These are phyloP conservation scores for Platycnemis pennipes DNA, from an alignment of 2,888 invertebrate genomes.

Conservation along the genomic window DNA sequence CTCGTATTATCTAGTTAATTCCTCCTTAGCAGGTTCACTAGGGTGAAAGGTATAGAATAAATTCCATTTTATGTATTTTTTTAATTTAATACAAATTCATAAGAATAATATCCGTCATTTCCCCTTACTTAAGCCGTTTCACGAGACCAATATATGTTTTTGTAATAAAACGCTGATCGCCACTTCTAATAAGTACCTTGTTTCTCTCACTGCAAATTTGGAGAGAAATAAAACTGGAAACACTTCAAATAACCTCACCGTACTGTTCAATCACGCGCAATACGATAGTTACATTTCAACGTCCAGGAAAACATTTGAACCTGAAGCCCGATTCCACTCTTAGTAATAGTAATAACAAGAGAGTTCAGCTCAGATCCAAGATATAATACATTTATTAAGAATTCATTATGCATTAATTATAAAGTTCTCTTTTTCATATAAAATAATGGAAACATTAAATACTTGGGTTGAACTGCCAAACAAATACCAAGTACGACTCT, in stretches of 20 bases:
- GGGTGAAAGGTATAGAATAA: background rate
- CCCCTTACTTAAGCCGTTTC: background rate
- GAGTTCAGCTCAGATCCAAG: conserved; percentile 13
- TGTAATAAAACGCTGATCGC: background rate
- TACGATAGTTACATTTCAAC: background rate
- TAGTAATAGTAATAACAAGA: conserved; percentile 18
- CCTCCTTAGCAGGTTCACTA: background rate
- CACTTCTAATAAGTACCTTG: too few relatives aligned
- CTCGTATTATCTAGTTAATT: background rate
- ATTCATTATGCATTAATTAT: conserved; percentile 21
- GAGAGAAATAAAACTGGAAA: too few relatives aligned
- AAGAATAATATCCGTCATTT: background rate
- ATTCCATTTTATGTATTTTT: background rate
- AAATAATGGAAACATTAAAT: conserved; percentile 13
- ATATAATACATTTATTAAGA: conserved; percentile 20
- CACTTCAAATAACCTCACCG: too few relatives aligned
- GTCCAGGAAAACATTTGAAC: background rate
- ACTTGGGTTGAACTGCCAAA: background rate
- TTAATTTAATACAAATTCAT: background rate
- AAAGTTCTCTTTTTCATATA: conserved; percentile 34
- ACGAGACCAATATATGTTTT: background rate
- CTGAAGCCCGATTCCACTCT: background rate
- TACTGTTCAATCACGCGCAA: background rate
- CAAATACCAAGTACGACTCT: background rate
- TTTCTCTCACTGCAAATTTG: too few relatives aligned